phyloP scores from a whole-genome alignment of 2,888 invertebrate species.

The Ennomos fuscantarius region DNA sequence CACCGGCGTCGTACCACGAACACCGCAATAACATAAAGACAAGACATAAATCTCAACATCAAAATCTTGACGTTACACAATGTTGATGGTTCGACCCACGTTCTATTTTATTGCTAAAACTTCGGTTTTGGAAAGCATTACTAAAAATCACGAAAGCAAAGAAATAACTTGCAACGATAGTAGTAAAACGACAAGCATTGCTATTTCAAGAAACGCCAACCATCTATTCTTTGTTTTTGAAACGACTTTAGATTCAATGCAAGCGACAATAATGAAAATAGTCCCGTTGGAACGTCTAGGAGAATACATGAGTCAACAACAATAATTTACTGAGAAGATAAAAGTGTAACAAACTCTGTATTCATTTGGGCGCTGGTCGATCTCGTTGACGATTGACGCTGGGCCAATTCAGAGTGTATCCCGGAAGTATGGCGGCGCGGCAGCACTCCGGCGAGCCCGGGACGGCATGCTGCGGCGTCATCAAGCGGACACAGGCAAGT shows the following conservation, averaged over 20 bases:
- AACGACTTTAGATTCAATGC: slow-evolving; percentile 13
- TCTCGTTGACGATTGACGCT: slow-evolving; percentile 47
- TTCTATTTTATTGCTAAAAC: slow-evolving; percentile 51
- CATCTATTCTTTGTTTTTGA: slow-evolving; percentile 9
- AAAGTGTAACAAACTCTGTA: slow-evolving; percentile 28
- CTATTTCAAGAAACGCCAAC: slow-evolving; percentile 22
- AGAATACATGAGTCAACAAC: slow-evolving; percentile 14
- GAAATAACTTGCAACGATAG: slow-evolving; percentile 34
- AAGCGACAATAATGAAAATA: slow-evolving; percentile 4
- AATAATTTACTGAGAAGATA: slow-evolving; percentile 20
- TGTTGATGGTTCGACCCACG: slow-evolving; percentile 51
- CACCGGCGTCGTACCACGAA: slow-evolving; percentile 52
- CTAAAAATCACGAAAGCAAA: slow-evolving; percentile 40
- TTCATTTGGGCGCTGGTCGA: slow-evolving; percentile 31
- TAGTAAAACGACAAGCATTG: slow-evolving; percentile 23
- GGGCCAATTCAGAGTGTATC: slow-evolving; percentile 59
- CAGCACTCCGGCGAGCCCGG: slow-evolving; percentile 51
- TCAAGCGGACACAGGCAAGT: slow-evolving; percentile 57
- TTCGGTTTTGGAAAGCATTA: slow-evolving; percentile 40
- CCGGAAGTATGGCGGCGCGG: slow-evolving; percentile 65
- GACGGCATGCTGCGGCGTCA: slow-evolving; percentile 51
- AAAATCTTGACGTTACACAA: slow-evolving; percentile 57
- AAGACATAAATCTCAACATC: slow-evolving; percentile 60
- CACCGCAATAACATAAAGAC: slow-evolving; percentile 56
- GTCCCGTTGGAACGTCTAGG: not conserved